These are phyloP conservation scores for Panulirus ornatus DNA, from an alignment of 1,140 invertebrate genomes.

Conservation along the genomic window DNA sequence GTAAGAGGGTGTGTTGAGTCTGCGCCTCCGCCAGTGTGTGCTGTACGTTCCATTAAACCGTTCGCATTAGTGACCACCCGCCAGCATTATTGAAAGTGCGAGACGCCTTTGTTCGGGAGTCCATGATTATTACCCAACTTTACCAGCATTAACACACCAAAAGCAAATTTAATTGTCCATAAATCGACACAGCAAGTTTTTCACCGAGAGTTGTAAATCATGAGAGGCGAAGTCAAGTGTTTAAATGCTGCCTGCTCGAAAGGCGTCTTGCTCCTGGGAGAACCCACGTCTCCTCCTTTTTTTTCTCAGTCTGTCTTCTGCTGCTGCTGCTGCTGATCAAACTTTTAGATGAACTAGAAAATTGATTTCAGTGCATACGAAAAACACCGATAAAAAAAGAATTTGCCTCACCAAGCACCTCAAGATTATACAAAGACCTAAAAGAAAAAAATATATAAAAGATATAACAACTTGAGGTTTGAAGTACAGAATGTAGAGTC, in stretches of 20 bases:
- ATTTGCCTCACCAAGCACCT: background rate
- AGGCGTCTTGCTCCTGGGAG: background rate
- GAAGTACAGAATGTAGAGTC: too few relatives aligned
- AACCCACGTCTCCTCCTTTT: background rate
- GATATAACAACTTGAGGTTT: too few relatives aligned
- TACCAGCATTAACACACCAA: slow-evolving; percentile 3
- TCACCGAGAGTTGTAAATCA: background rate
- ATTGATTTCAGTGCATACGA: background rate
- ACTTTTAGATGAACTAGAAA: background rate
- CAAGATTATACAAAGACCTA: too few relatives aligned
- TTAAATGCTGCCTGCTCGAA: background rate
- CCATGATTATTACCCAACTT: background rate
- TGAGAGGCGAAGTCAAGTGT: background rate
- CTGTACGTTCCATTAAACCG: background rate
- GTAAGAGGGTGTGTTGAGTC: too few relatives aligned
- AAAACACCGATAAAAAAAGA: too few relatives aligned
- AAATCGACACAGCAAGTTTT: background rate
- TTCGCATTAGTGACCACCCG: background rate
- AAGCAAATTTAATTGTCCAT: slow-evolving; percentile 4
- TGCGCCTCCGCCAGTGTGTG: too few relatives aligned
- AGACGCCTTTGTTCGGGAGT: background rate
- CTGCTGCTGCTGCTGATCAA: too few relatives aligned
- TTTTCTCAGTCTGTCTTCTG: too few relatives aligned
- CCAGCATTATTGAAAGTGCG: background rate
- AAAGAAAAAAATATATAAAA: too few relatives aligned